phyloP scores from a whole-genome alignment of 2,797 vertebrate species.

The Hapalemur alaotrensis region DNA sequence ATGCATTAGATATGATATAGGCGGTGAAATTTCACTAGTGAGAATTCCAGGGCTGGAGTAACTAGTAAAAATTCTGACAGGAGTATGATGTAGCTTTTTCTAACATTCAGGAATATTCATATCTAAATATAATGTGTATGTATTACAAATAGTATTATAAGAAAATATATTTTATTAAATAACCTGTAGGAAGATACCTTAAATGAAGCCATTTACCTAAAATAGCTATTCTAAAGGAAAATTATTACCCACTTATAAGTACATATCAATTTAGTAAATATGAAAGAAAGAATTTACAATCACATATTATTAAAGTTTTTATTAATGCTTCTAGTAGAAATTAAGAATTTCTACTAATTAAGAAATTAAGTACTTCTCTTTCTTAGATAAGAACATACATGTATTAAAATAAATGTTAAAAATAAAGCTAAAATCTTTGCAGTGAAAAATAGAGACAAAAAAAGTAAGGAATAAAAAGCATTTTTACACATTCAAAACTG shows the following conservation, averaged over 20 bases:
- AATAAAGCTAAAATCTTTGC: neutral
- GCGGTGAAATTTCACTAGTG: neutral
- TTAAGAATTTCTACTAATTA: too few species aligned
- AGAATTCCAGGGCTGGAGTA: neutral
- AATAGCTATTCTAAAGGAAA: neutral
- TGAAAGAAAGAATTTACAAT: neutral
- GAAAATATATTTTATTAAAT: constrained; percentile 4
- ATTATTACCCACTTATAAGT: neutral
- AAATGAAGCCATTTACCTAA: neutral
- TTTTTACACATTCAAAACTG: neutral
- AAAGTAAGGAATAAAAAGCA: neutral
- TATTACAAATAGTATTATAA: neutral
- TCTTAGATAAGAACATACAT: neutral
- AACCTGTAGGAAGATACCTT: neutral
- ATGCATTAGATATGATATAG: neutral
- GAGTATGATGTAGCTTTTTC: neutral
- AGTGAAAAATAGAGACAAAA: neutral
- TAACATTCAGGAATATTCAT: neutral
- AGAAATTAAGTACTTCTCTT: neutral
- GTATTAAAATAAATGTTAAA: constrained; percentile 26
- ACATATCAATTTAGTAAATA: neutral
- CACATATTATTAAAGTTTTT: too few species aligned
- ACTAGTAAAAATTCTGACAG: neutral
- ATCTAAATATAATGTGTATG: neutral
- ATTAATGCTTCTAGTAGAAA: too few species aligned